These are phyloP conservation scores for Saxicola maurus DNA, from an alignment of 2,797 vertebrate genomes.

Conservation along the genomic window DNA sequence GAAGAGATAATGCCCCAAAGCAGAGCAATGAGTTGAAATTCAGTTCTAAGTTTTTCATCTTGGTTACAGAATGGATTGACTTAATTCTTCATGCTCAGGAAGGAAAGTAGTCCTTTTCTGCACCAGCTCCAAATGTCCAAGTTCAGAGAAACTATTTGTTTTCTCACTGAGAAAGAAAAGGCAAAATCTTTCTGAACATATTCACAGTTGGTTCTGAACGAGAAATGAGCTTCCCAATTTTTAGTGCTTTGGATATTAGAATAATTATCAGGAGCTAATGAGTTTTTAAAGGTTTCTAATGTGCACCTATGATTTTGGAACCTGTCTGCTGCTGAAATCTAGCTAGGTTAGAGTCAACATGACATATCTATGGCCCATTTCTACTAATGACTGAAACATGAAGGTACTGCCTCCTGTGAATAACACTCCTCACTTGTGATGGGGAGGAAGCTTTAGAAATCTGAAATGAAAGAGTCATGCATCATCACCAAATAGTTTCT, in stretches of 20 bases:
- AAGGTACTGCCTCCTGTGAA: constrained; percentile 40
- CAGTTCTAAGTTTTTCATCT: constrained; percentile 20
- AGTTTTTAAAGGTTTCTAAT: constrained; percentile 73
- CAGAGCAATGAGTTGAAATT: constrained; percentile 24
- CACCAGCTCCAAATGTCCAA: not conserved
- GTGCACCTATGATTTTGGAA: constrained; percentile 67
- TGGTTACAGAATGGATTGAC: constrained; percentile 18
- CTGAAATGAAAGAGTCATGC: not conserved
- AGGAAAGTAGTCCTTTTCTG: constrained; percentile 6
- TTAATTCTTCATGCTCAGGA: not conserved
- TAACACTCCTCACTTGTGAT: not conserved
- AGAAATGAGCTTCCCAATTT: constrained; percentile 65
- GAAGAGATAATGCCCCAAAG: constrained; percentile 22
- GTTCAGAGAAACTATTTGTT: constrained; percentile 25
- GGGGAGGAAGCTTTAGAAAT: constrained; percentile 14
- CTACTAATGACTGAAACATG: constrained; percentile 58
- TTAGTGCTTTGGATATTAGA: constrained; percentile 68
- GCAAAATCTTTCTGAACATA: constrained; percentile 36
- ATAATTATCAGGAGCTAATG: constrained; percentile 73
- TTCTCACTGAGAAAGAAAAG: constrained; percentile 42
- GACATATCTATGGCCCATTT: constrained; percentile 70
- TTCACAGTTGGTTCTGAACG: constrained; percentile 42
- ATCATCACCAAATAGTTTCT: not conserved
- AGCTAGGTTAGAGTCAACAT: constrained; percentile 67
- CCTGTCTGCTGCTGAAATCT: constrained; percentile 54